Base-by-base conservation (phyloP, 2,797 vertebrate species). In the Anomalospiza imberbis region DNA sequence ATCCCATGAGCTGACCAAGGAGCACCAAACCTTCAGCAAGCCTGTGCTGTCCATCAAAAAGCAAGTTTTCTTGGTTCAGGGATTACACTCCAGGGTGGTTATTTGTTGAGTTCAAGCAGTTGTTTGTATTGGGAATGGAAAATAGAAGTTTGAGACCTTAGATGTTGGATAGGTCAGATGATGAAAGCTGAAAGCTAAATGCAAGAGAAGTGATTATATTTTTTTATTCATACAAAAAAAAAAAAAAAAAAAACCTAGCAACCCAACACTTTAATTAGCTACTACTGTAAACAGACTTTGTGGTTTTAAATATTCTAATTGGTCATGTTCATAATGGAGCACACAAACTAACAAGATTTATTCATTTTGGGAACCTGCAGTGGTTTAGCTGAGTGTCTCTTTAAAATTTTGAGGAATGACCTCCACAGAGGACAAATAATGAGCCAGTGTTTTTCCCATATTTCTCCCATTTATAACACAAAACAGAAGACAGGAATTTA, bases 291-390 rank as follows among this genome's bases (percentile, higher is more conserved):
- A 26, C 12, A 36, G 21, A 1, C 31, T 50, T 87, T 60, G 16
- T 57, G 17, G 3, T 24, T 63, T 74, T 34, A 62, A 85, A 7
- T 58, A 20, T 21, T 72, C 6, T 10, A 5, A 26, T 76, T 73
- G 1, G 12, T 40, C 2, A 0, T 15, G 17, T 48, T 62, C 0
- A 0, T 47, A 3, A 15, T 32, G 20, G 22, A 73, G 18, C 24
- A 10, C 5, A 15, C 14, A 38, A 32, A 36, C 67, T 12, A 50
- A 38, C 12, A 16, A 34, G 24, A 7, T 7, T 3, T 16, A 16
- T 4, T 12, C 7, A 12, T 31, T 72, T 85, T 6, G 11, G 8
- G 53, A 22, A 9, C 1, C 1, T 8, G 26, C 8, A 7, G 10
- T 26, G 28, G 13, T 67, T 76, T 40, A 47, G 47, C 19, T 42